Evolutionary conservation across 2,113 vertebrate species (phyloP).

Genomic region (Laticauda laticaudata): DNA sequence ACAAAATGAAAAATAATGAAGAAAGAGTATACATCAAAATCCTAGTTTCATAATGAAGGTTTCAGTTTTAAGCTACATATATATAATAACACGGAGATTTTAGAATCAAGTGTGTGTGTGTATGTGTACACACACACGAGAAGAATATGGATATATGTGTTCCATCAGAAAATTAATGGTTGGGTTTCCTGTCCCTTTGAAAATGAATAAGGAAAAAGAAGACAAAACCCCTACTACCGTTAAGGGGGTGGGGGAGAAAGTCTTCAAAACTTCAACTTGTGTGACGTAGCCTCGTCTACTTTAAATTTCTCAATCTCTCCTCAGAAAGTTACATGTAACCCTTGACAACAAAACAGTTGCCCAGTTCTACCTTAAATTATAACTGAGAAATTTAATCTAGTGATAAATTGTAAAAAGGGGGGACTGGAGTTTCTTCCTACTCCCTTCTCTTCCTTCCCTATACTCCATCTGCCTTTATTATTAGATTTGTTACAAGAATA

Average conservation of each 20-base stretch:
- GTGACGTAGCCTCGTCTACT: neutral
- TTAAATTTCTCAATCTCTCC: neutral
- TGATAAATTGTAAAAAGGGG: neutral
- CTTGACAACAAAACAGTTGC: neutral
- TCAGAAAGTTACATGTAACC: neutral
- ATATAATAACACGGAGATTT: too few relatives aligned
- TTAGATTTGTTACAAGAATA: neutral
- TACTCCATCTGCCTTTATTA: neutral
- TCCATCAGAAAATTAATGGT: neutral
- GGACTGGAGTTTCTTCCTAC: neutral
- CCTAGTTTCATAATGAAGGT: neutral
- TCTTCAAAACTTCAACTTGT: neutral
- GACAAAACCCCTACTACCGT: neutral
- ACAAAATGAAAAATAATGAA: neutral
- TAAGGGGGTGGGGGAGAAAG: neutral
- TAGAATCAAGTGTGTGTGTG: too few relatives aligned
- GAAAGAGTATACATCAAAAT: neutral
- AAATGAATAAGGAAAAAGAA: neutral
- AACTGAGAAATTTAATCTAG: neutral
- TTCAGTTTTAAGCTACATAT: neutral
- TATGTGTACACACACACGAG: too few relatives aligned
- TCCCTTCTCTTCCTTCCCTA: neutral
- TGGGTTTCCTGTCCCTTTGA: neutral
- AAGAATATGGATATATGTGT: neutral
- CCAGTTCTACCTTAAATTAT: neutral